Evolutionary conservation across 2,113 vertebrate species (phyloP), one percentile per base, ranked within the genome.

Genomic region (Caretta caretta): DNA sequence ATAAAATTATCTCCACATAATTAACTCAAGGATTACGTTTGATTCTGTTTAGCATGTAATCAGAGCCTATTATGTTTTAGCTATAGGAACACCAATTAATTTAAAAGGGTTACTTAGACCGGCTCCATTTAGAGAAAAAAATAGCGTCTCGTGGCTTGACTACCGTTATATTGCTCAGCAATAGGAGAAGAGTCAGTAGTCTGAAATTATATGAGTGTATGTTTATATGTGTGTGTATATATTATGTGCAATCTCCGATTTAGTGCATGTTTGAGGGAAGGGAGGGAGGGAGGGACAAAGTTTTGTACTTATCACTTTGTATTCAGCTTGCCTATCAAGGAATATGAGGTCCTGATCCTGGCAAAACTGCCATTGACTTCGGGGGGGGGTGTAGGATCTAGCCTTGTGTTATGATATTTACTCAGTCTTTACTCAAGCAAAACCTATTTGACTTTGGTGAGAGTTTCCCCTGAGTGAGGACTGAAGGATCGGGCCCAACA

Each of bases 1-100:
- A 98, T 98, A 98, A 98, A 98, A 98, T 98, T 98, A 98, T 98
- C 98, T 98, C 98, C 98, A 98, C 97, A 89, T 98, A 98, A 98
- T 98, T 98, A 98, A 98, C 97, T 98, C 97, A 98, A 97, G 98
- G 98, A 98, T 98, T 98, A 98, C 95, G 98, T 98, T 98, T 97
- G 98, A 98, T 98, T 98, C 98, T 98, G 97, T 98, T 98, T 98
- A 98, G 98, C 98, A 98, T 98, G 98, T 98, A 98, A 98, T 98
- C 98, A 98, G 98, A 98, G 98, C 98, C 98, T 97, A 98, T 98
- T 98, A 98, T 98, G 98, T 98, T 98, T 98, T 98, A 98, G 98
- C 98, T 98, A 98, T 98, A 98, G 98, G 97, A 98, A 97, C 93
- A 98, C 95, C 98, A 98, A 98, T 98, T 98, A 98, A 98, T 98